Base-by-base conservation (phyloP, 2,113 vertebrate genomes). In the Seriola aureovittata region DNA sequence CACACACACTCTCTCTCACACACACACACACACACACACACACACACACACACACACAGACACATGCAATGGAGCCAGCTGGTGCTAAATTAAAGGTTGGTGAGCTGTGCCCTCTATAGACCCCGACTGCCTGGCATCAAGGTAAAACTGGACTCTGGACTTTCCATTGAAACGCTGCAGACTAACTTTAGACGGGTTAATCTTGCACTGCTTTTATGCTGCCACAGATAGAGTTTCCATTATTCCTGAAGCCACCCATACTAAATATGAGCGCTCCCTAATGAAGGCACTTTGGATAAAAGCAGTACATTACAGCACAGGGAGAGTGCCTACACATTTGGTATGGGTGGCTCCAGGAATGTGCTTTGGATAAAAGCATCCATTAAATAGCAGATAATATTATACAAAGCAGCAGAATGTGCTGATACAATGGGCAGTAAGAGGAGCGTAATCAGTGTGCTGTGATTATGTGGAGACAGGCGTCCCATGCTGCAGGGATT, bases 281-380 rank as follows among this genome's bases (percentile, higher is more conserved):
- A 89, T 14, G 58, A 73, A 42, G 21, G 75, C 67, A 84, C 85
- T 83, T 75, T 78, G 72, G 74, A 83, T 81, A 78, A 86, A 88
- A 87, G 82, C 55, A 68, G 58, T 34, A 52, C 70, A 84, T 88
- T 63, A 71, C 29, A 54, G 42, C 65, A 54, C 12, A 19, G 0
- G 64, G 46, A 70, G 46, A 62, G 48, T 54, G 42, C 25, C 52
- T 55, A 21, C 57, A 59, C 69, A 71, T 81, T 84, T 78, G 50
- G 5, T 19, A 71, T 58, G 67, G 19, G 29, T 11, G 54, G 81
- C 65, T 73, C 44, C 73, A 68, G 25, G 78, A 83, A 80, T 67
- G 34, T 34, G 59, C 55, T 64, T 55, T 36, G 42, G 70, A 80
- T 73, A 84, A 86, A 82, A 83, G 63, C 11, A 1, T 60, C 63